phyloP scores from a whole-genome alignment of 2,113 vertebrate genomes.

The Psephotus haematonotus region DNA sequence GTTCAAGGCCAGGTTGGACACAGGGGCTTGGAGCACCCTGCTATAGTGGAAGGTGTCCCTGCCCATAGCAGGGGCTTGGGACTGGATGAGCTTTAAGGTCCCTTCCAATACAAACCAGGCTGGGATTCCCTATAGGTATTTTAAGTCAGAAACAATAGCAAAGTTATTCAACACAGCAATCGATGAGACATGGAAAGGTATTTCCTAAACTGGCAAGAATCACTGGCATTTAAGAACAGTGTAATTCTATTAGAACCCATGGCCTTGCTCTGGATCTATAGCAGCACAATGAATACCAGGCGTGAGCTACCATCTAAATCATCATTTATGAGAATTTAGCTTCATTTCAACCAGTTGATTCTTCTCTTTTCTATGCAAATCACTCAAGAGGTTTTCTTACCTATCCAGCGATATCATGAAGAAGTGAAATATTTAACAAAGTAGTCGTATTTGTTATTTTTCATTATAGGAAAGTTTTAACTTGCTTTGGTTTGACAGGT shows the following conservation, averaged over 20 bases:
- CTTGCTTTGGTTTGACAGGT: not conserved
- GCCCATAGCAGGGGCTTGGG: not conserved
- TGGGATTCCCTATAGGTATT: not conserved
- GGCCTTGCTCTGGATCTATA: not conserved
- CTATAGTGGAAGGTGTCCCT: not conserved
- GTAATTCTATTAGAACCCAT: not conserved
- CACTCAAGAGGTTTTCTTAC: not conserved
- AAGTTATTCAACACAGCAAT: fast-evolving
- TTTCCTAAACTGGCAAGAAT: not conserved
- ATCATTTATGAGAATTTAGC: not conserved
- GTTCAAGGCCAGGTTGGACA: not conserved
- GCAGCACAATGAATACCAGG: not conserved
- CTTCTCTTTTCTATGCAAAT: not conserved
- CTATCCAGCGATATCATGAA: not conserved
- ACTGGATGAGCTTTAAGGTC: not conserved
- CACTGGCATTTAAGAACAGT: not conserved
- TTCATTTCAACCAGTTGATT: not conserved
- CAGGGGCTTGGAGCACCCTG: not conserved
- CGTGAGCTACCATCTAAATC: not conserved
- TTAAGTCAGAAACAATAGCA: fast-evolving
- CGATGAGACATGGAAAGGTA: fast-evolving
- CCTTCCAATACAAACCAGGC: not conserved
- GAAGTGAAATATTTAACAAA: not conserved
- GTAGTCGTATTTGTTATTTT: not conserved
- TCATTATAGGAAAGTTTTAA: not conserved